Evolutionary conservation across 2,888 invertebrate genomes (phyloP), one percentile per base, ranked within the genome.

Genomic region (Cancer borealis): DNA sequence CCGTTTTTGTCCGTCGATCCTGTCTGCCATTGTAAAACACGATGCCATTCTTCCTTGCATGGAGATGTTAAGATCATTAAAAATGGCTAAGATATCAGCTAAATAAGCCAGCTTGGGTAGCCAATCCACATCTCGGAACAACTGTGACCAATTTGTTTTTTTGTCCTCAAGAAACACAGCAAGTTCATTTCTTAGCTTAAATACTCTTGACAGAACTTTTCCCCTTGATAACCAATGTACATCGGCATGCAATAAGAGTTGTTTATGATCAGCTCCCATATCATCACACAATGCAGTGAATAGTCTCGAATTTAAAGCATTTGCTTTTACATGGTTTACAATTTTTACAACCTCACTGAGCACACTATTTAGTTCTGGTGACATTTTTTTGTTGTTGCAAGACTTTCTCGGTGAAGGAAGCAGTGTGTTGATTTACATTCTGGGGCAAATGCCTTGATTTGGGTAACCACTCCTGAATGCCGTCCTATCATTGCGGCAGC

Each of bases 141-240:
- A n/a, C n/a, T 45, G 91, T 45, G 91, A 91, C 45, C 46, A 91
- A 91, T 91, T 47, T 49, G 49, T 49, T 49, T 49, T 49, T 49
- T 49, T 49, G 49, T 93, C 90, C 87, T 46, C 66, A 88, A 95
- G 94, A 93, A 94, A 95, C 60, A 30, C 45, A 66, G 3, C 66
- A 60, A 93, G 73, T 79, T 94, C 93, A 45, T 94, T 93, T 88
- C 90, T 60, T 54, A 94, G 94, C 90, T 94, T 90, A 91, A 90
- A 93, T 90, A 94, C 66, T 88, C 94, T 88, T 89, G 93, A 88
- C 26, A 94, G 88, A 26, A 93, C 91, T 93, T 93, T 92, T 10
- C 49, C 89, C 46, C 95, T 88, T 60, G 92, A 95, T 84, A 96
- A 91, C 93, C 96, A 95, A n/a, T 94, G 60, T 45, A 96, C 96